Evolutionary conservation across 2,888 invertebrate genomes (phyloP).

Genomic region (Limenitis camilla): DNA sequence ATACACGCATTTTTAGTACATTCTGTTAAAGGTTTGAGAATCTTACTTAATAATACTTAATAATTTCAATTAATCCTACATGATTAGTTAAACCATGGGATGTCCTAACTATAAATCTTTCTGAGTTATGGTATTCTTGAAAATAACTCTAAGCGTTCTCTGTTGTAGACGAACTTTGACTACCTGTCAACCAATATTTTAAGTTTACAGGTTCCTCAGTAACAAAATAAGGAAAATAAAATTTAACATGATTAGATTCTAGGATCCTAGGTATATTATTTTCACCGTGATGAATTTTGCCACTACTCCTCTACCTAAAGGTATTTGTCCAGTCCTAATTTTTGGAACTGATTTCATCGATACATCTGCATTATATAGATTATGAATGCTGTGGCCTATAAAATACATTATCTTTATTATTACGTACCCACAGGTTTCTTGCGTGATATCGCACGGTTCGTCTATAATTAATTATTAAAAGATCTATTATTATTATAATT

Average conservation of each 20-base stretch:
- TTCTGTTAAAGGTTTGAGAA: too few relatives aligned
- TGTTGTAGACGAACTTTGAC: constrained; percentile 20
- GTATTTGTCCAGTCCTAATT: too few relatives aligned
- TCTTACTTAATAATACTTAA: constrained; percentile 7
- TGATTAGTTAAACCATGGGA: constrained; percentile 15
- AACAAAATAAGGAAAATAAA: constrained; percentile 16
- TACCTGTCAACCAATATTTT: constrained; percentile 20
- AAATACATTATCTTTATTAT: constrained; percentile 6
- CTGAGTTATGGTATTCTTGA: constrained; percentile 9
- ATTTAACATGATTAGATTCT: constrained; percentile 16
- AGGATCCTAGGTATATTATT: background rate
- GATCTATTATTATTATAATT: background rate
- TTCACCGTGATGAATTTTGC: too few relatives aligned
- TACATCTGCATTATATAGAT: too few relatives aligned
- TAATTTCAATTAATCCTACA: constrained; percentile 13
- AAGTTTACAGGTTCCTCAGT: constrained; percentile 13
- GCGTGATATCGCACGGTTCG: too few relatives aligned
- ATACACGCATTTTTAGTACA: too few relatives aligned
- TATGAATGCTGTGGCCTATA: background rate
- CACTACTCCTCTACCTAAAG: too few relatives aligned
- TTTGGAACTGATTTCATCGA: too few relatives aligned
- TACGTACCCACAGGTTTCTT: constrained; percentile 4
- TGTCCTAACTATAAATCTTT: constrained; percentile 16
- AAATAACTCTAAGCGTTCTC: constrained; percentile 9
- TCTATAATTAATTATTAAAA: too few relatives aligned